Evolutionary conservation across 2,888 invertebrate species (phyloP), one percentile per base, ranked within the genome.

Genomic region (Morinoia aosen): DNA sequence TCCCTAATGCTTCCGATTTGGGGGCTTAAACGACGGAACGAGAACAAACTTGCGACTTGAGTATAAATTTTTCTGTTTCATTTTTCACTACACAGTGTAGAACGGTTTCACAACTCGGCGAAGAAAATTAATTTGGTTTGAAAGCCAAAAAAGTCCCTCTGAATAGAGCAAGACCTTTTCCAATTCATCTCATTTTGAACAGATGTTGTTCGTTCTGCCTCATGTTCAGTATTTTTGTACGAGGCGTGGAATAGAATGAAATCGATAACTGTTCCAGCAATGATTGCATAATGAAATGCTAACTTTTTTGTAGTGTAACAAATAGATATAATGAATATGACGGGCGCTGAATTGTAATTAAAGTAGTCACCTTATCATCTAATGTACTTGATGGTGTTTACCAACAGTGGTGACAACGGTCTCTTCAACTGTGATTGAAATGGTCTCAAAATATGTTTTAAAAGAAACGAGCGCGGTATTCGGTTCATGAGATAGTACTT

Each of bases 361-460:
- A 12, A 12, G 16, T 5, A 61, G 5, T 2, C 61, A 61, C 61
- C 3, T 16, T 19, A 61, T 5, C 19, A 8, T 12, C 61, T 61
- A 19, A 61, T 8, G 2, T 61, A 61, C 61, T 12, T 61, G 16
- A 12, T 12, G 61, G 61, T 61, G 61, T 19, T 16, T 19, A 61
- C 2, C 61, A 8, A 61, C 12, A 61, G 19, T 61, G 61, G 61
- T 61, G 58, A 96, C n/a, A 93, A 96, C 90, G 95, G 96, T 96
- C 95, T 4, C 48, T 48, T 48, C 48, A 48, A 5, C 48, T 48
- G 48, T 48, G 48, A 48, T 48, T 48, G 48, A 48, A 48, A 48
- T 48, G 48, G 48, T 48, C 48, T 4, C 3, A 48, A 48, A 48
- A 48, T 48, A 58, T 58, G 58, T 88, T 88, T 8, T 88, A 88